phyloP scores from a whole-genome alignment of 2,113 vertebrate genomes.

The Siphamia tubifer region DNA sequence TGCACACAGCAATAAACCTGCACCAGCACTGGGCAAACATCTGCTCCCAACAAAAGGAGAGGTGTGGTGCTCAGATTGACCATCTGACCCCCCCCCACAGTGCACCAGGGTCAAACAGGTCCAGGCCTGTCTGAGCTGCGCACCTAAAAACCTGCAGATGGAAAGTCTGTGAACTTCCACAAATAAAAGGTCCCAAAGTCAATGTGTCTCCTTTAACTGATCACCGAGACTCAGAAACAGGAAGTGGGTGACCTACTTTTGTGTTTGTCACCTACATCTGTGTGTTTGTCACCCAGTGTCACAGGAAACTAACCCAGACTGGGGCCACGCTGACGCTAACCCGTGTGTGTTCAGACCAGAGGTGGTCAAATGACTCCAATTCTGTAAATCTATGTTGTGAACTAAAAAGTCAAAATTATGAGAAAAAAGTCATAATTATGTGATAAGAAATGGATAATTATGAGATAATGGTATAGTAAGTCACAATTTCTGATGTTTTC shows the following conservation, averaged over 20 bases:
- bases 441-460: too few relatives aligned
- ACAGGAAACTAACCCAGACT: neutral
- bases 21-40: constrained; percentile 10
- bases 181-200: constrained; percentile 7
- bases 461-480: too few relatives aligned
- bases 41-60: constrained; percentile 27
- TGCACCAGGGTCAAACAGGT: constrained; percentile 44
- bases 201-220: neutral
- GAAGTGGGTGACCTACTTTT: constrained; percentile 42
- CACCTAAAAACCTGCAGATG: neutral
- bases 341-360: neutral
- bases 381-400: too few relatives aligned
- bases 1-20: constrained; percentile 33
- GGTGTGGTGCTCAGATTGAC: neutral
- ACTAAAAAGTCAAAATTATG: too few relatives aligned
- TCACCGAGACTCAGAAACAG: constrained; percentile 1
- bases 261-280: neutral
- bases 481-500: too few relatives aligned
- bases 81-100: neutral
- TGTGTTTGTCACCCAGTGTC: constrained; percentile 33
- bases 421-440: too few relatives aligned
- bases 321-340: neutral
- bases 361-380: neutral
- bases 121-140: constrained; percentile 38
- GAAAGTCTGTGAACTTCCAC: constrained; percentile 5